phyloP scores from a whole-genome alignment of 2,888 invertebrate genomes.

The Agonopterix alstromeriana region DNA sequence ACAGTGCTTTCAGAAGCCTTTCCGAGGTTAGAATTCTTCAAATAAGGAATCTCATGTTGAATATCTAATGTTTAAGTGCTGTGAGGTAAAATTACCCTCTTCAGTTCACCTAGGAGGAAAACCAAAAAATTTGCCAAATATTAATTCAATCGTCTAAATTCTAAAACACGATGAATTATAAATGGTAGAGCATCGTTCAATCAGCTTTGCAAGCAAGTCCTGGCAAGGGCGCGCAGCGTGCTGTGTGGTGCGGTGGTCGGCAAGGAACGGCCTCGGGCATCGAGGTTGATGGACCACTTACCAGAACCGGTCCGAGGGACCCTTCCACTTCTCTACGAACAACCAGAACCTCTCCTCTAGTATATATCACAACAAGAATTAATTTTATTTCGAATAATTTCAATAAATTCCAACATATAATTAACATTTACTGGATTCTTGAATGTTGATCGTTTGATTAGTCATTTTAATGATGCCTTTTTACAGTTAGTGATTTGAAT shows the following conservation, averaged over 20 bases:
- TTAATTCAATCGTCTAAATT: too few species aligned
- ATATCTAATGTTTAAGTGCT: too few species aligned
- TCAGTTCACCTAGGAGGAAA: too few species aligned
- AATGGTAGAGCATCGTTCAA: too few species aligned
- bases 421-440: constrained; percentile 65
- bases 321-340: constrained; percentile 40
- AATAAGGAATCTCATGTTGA: too few species aligned
- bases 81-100: too few species aligned
- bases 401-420: constrained; percentile 60
- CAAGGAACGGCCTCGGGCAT: constrained; percentile 8
- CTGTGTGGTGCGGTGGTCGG: not conserved
- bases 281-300: constrained; percentile 48
- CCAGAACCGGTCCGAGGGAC: constrained; percentile 51
- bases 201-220: not conserved
- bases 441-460: constrained; percentile 64
- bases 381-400: constrained; percentile 59
- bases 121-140: too few species aligned
- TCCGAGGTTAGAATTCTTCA: too few species aligned
- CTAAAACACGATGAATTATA: too few species aligned
- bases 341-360: constrained; percentile 38
- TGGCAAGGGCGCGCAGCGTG: not conserved
- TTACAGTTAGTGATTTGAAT: constrained; percentile 65
- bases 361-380: constrained; percentile 49
- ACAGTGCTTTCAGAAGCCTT: too few species aligned
- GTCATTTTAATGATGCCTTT: constrained; percentile 61